Conservation (phyloP, 2,888 invertebrate genomes). For the Calephelis perditalis region DNA sequence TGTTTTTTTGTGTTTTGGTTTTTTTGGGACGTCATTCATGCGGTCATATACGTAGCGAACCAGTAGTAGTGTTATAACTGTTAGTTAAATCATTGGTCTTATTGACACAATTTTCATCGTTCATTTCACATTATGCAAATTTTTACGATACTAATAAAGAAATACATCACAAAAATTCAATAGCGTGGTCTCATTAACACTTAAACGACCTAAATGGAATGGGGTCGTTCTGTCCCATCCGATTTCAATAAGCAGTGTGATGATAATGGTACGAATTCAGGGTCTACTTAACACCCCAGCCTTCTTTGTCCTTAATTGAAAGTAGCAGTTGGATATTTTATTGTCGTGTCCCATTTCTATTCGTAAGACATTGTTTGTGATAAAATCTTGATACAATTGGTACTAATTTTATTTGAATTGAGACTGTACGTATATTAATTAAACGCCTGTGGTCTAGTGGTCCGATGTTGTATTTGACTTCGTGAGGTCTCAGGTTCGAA, state of each 20-base stretch:
- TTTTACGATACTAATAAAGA: slow-evolving; percentile 1
- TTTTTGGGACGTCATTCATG: no score
- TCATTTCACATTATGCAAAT: not conserved
- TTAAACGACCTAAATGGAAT: slow-evolving; percentile 55
- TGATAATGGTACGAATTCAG: slow-evolving; percentile 46
- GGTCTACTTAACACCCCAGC: slow-evolving; percentile 51
- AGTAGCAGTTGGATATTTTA: slow-evolving; percentile 35
- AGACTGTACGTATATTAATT: no score
- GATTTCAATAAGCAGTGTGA: slow-evolving; percentile 41
- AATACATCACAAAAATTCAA: slow-evolving; percentile 4
- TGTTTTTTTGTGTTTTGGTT: no score
- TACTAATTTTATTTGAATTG: not conserved
- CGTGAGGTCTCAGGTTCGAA: no score
- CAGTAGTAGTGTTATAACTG: no score
- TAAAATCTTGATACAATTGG: not conserved
- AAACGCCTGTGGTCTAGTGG: no score
- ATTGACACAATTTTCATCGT: not conserved
- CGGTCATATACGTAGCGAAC: no score
- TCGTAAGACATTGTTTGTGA: slow-evolving; percentile 3
- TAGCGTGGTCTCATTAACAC: slow-evolving; percentile 20
- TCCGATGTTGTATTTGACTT: no score
- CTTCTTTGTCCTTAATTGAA: slow-evolving; percentile 46
- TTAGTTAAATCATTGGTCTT: not conserved
- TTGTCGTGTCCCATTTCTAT: slow-evolving; percentile 39
- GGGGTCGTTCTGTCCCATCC: slow-evolving; percentile 30